phyloP scores from a whole-genome alignment of 1,140 invertebrate species.

The Dendroctonus valens region DNA sequence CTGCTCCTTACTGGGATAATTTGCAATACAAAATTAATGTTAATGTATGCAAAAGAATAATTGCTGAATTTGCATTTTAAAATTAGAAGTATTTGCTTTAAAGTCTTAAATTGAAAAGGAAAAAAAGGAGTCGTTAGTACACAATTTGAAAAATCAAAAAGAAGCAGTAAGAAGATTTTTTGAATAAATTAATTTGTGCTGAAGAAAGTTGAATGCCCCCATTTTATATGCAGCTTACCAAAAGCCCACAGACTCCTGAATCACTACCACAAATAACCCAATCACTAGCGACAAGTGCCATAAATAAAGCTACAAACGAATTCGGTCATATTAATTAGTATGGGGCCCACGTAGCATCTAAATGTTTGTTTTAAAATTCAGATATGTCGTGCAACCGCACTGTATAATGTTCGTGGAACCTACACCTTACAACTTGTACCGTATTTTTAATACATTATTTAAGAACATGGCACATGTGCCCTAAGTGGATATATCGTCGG shows the following conservation, averaged over 20 bases:
- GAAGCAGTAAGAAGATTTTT: too few relatives aligned
- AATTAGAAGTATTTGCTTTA: too few relatives aligned
- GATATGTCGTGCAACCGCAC: conserved; percentile 26
- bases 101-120: too few relatives aligned
- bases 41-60: too few relatives aligned
- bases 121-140: too few relatives aligned
- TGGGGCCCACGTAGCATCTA: conserved; percentile 18
- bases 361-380: conserved; percentile 28
- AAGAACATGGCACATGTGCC: conserved; percentile 16
- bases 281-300: conserved; percentile 6
- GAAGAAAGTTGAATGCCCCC: too few relatives aligned
- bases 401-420: conserved; percentile 23
- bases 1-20: too few relatives aligned
- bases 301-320: conserved; percentile 11
- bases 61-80: too few relatives aligned
- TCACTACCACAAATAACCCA: conserved; percentile 1
- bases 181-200: too few relatives aligned
- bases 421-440: conserved; percentile 27
- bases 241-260: not conserved
- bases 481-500: conserved; percentile 10
- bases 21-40: too few relatives aligned
- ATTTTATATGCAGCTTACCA: not conserved
- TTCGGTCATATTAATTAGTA: conserved; percentile 29
- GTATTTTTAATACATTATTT: conserved; percentile 28
- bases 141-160: too few relatives aligned